These are phyloP conservation scores for Phoxinus dragarum DNA, from an alignment of 2,797 vertebrate species.

Conservation along the genomic window DNA sequence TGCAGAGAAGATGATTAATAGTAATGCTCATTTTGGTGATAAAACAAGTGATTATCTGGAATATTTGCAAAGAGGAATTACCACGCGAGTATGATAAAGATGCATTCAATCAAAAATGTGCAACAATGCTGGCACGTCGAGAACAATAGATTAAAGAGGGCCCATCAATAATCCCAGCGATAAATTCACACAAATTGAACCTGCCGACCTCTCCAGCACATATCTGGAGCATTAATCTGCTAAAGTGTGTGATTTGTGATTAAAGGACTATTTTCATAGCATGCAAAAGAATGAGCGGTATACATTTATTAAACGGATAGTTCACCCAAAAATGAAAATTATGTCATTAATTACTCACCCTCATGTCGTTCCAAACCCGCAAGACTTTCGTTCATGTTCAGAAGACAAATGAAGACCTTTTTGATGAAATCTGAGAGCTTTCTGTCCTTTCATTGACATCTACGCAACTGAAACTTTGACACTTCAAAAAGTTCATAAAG, in stretches of 20 bases:
- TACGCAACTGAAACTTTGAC: no score
- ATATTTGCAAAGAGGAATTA: not conserved
- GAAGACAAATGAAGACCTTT: no score
- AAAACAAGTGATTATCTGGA: conserved; percentile 17
- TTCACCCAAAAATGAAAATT: no score
- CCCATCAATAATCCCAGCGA: conserved; percentile 1
- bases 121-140: not conserved
- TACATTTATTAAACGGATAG: not conserved
- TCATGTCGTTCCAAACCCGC: no score
- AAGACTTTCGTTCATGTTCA: no score
- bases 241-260: conserved; percentile 36
- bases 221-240: conserved; percentile 16
- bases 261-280: conserved; percentile 15
- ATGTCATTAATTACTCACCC: no score
- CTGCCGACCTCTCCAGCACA: conserved; percentile 5
- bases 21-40: not conserved
- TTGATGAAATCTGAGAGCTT: no score
- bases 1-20: not conserved
- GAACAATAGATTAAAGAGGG: conserved; percentile 7
- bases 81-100: not conserved
- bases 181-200: not conserved
- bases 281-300: not conserved
- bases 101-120: not conserved
- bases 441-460: no score
- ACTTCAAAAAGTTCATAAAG: no score